phyloP scores from a whole-genome alignment of 1,140 invertebrate species.

The Apolygus lucorum region DNA sequence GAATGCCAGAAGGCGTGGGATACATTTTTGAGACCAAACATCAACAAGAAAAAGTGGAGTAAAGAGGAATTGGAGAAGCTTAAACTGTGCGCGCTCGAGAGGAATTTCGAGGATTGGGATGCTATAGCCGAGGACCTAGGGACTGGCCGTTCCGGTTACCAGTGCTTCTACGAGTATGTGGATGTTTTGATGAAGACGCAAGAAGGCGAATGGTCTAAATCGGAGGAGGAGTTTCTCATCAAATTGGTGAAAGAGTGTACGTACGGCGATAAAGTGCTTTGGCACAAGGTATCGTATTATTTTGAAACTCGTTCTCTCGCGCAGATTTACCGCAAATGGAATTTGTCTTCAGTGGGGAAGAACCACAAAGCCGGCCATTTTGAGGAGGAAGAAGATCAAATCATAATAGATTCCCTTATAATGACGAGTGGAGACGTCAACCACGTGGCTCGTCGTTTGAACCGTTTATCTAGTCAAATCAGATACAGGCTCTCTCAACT shows the following conservation, averaged over 20 bases:
- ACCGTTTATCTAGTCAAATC: slow-evolving; percentile 19
- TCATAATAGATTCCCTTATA: slow-evolving; percentile 7
- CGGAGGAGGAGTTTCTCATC: slow-evolving; percentile 49
- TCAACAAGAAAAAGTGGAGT: slow-evolving; percentile 53
- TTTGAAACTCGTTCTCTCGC: slow-evolving; percentile 51
- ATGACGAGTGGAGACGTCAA: not conserved
- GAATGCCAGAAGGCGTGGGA: slow-evolving; percentile 57
- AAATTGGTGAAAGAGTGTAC: slow-evolving; percentile 46
- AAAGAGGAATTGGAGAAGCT: slow-evolving; percentile 47
- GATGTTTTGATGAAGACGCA: slow-evolving; percentile 40
- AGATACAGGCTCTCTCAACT: slow-evolving; percentile 5
- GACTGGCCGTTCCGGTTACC: slow-evolving; percentile 51
- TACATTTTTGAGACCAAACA: slow-evolving; percentile 52
- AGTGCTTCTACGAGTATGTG: slow-evolving; percentile 55
- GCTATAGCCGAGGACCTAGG: slow-evolving; percentile 47
- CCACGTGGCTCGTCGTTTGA: not conserved
- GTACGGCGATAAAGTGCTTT: slow-evolving; percentile 53
- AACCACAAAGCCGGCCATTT: not conserved
- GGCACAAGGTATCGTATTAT: slow-evolving; percentile 49
- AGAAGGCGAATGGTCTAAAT: slow-evolving; percentile 45
- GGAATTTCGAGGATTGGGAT: slow-evolving; percentile 54
- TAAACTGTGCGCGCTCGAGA: slow-evolving; percentile 40
- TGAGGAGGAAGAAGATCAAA: slow-evolving; percentile 20
- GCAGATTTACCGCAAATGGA: slow-evolving; percentile 51
- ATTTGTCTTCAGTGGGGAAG: not conserved